Percentiles rank a stretch among this genome's conserved stretches.
Evolutionary conservation across 2,113 vertebrate species (phyloP).

Genomic region (Perca fluviatilis): DNA sequence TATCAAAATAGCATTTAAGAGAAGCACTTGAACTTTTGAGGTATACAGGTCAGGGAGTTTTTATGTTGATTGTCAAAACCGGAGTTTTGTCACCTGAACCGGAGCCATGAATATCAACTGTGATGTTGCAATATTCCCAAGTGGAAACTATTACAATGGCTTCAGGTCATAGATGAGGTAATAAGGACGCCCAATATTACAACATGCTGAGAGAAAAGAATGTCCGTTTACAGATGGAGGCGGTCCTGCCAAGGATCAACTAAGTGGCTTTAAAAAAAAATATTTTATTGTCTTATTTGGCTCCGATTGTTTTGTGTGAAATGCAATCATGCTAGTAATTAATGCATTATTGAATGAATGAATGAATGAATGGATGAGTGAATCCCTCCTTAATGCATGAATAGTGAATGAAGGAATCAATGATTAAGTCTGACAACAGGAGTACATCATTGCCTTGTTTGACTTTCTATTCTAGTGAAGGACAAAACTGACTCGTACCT

Average conservation of each 20-base stretch:
- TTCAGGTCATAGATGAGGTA: slow-evolving; percentile 42
- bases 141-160: slow-evolving; percentile 7
- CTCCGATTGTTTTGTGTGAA: not conserved
- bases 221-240: slow-evolving; percentile 45
- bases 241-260: slow-evolving; percentile 32
- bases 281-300: not conserved
- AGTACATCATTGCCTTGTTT: slow-evolving; percentile 10
- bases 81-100: not conserved
- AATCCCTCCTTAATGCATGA: not conserved
- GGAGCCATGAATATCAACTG: not conserved
- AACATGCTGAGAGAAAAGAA: slow-evolving; percentile 67
- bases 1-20: not conserved
- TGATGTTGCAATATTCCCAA: slow-evolving; percentile 37
- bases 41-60: not conserved
- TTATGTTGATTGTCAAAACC: not conserved
- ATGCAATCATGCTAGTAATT: not conserved
- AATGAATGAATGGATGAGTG: not conserved
- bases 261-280: slow-evolving; percentile 12
- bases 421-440: slow-evolving; percentile 14
- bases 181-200: slow-evolving; percentile 48
- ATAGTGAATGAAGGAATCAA: slow-evolving; percentile 8
- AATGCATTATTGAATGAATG: not conserved
- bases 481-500: slow-evolving; percentile 49
- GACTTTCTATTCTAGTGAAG: slow-evolving; percentile 48
- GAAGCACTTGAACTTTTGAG: not conserved